Evolutionary conservation across 53 echinoderm and acorn worm genomes (phyloP).

Genomic region (Antedon mediterranea): DNA sequence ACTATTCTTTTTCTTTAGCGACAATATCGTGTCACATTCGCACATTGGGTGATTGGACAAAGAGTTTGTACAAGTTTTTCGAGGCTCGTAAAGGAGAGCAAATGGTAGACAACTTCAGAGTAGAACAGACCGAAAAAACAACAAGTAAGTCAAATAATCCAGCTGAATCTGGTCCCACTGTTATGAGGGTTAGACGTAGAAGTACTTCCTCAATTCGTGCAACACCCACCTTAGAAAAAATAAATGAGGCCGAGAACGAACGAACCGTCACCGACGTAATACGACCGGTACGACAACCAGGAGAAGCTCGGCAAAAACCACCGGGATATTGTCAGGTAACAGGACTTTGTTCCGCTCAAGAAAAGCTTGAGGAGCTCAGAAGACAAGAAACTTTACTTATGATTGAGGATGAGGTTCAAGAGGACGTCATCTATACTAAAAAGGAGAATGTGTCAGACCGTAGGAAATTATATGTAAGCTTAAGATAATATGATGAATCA

Average conservation of each 20-base stretch:
- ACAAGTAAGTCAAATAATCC: background rate
- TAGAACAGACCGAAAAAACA: background rate
- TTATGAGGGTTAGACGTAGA: background rate
- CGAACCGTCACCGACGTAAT: too few relatives aligned
- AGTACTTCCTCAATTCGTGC: background rate
- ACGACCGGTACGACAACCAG: too few relatives aligned
- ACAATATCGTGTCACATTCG: conserved; percentile 33
- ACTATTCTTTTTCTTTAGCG: background rate
- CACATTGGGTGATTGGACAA: conserved; percentile 45
- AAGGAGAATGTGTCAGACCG: background rate
- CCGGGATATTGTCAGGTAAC: background rate
- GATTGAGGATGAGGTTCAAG: background rate
- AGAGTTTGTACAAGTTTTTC: conserved; percentile 15
- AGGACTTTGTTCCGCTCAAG: background rate
- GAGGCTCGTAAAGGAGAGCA: background rate
- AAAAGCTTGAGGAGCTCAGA: background rate
- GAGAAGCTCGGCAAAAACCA: background rate
- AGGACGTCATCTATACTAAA: background rate
- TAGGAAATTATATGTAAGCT: background rate
- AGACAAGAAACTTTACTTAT: background rate
- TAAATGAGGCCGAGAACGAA: background rate
- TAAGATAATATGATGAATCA: background rate
- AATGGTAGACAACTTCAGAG: background rate
- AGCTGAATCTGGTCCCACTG: background rate
- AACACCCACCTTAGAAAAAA: background rate